These are phyloP conservation scores for Ephialtes manifestator DNA, from an alignment of 2,888 invertebrate genomes.

Conservation along the genomic window DNA sequence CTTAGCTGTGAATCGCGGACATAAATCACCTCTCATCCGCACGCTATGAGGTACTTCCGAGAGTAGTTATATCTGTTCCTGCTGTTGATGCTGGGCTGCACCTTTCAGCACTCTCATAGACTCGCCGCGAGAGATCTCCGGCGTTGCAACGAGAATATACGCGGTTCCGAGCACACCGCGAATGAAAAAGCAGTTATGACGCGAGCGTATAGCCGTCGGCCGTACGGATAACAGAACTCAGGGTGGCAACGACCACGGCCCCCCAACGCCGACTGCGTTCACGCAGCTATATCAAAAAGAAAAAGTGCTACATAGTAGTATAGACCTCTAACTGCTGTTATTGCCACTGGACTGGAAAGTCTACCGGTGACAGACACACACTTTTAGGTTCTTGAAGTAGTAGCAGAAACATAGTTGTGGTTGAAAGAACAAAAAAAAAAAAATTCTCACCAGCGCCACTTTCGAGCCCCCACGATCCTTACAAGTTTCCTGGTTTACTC, in stretches of 20 bases:
- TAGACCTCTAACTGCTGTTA: not conserved
- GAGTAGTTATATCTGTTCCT: conserved; percentile 16
- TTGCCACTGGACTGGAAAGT: not conserved
- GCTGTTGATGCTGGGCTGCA: not conserved
- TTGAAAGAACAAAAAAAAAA: not conserved
- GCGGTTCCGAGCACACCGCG: not conserved
- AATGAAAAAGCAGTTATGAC: conserved; percentile 36
- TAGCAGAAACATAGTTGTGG: not conserved
- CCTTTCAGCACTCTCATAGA: conserved; percentile 24
- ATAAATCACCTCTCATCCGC: conserved; percentile 34
- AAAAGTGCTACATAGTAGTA: conserved; percentile 20
- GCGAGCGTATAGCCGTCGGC: conserved; percentile 30
- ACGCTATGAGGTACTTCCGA: conserved; percentile 14
- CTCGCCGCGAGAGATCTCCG: conserved; percentile 18
- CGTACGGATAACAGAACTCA: conserved; percentile 25
- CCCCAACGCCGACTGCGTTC: not conserved
- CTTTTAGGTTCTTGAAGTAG: not conserved
- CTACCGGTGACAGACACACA: not conserved
- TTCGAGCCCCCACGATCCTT: conserved; percentile 12
- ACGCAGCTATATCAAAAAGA: conserved; percentile 15
- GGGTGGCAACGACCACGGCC: conserved; percentile 34
- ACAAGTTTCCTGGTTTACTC: conserved; percentile 11
- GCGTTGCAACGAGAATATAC: conserved; percentile 20
- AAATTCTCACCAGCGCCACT: not conserved
- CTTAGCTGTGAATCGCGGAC: conserved; percentile 12